A percentile compares a stretch with the other conserved stretches of the same genome.
phyloP scores from a whole-genome alignment of 2,888 invertebrate genomes.

The Rhagophthalmus giganteus region DNA sequence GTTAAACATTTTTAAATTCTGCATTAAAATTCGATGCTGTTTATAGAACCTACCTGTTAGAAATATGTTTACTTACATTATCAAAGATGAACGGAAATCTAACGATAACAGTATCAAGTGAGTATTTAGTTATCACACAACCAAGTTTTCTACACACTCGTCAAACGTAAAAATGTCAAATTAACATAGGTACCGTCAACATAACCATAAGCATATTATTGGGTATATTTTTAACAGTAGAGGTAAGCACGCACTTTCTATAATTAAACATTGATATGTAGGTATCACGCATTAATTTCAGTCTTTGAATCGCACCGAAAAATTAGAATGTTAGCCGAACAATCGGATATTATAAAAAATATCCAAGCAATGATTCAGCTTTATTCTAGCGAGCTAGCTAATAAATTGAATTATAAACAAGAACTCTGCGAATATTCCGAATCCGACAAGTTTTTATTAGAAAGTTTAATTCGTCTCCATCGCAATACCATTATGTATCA shows the following conservation, averaged over 20 bases:
- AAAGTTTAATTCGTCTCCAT: conserved; percentile 5
- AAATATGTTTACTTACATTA: conserved; percentile 8
- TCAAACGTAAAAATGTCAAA: conserved; percentile 3
- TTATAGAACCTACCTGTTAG: background rate
- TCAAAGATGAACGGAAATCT: conserved; percentile 8
- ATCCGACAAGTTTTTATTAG: background rate
- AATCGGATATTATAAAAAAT: background rate
- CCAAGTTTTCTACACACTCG: background rate
- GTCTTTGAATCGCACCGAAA: background rate
- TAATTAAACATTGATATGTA: no score
- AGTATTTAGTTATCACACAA: background rate
- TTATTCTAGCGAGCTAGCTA: conserved; percentile 7
- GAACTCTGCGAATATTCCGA: conserved; percentile 1
- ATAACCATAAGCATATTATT: no score
- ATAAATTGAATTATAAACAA: conserved; percentile 2
- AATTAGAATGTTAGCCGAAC: background rate
- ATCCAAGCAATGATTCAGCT: conserved; percentile 1
- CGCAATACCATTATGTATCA: conserved; percentile 6
- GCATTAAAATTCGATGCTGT: background rate
- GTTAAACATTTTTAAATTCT: background rate
- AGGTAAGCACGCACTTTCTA: no score
- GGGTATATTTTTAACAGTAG: no score
- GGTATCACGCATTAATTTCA: no score
- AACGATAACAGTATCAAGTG: conserved; percentile 9
- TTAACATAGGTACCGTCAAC: conserved; percentile 1